These are phyloP conservation scores for Eumacrocentrus americanus DNA, from an alignment of 2,888 invertebrate species.

Conservation along the genomic window DNA sequence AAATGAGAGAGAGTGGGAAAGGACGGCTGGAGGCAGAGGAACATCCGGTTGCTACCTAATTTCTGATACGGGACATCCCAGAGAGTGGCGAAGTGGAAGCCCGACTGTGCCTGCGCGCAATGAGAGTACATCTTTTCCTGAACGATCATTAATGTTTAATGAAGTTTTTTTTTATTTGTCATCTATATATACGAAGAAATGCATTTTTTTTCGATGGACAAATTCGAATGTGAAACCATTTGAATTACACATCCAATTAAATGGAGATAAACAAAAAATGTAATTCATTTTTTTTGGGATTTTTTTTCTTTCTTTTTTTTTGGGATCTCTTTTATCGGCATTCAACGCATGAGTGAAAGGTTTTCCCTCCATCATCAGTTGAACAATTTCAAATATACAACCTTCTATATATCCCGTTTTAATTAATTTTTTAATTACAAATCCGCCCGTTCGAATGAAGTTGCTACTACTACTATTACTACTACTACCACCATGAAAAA, in stretches of 20 bases:
- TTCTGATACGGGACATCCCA: conserved; percentile 42
- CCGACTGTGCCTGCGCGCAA: neutral
- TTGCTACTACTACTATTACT: too few relatives aligned
- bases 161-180: too few relatives aligned
- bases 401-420: conserved; percentile 31
- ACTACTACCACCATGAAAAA: neutral
- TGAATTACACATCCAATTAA: too few relatives aligned
- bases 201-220: too few relatives aligned
- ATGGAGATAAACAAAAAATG: too few relatives aligned
- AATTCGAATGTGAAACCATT: too few relatives aligned
- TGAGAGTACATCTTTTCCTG: conserved; percentile 6
- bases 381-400: conserved; percentile 11
- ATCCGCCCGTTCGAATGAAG: conserved; percentile 45
- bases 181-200: too few relatives aligned
- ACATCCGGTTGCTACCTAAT: conserved; percentile 45
- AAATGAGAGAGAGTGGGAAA: conserved; percentile 41
- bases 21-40: conserved; percentile 21
- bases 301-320: too few relatives aligned
- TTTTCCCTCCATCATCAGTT: conserved; percentile 5
- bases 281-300: too few relatives aligned
- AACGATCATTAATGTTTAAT: too few relatives aligned
- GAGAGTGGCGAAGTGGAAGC: conserved; percentile 21
- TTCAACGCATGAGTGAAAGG: neutral
- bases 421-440: conserved; percentile 52
- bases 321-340: too few relatives aligned